Conservation (phyloP, 1,140 invertebrate genomes). For the Tetraneura akinire region DNA sequence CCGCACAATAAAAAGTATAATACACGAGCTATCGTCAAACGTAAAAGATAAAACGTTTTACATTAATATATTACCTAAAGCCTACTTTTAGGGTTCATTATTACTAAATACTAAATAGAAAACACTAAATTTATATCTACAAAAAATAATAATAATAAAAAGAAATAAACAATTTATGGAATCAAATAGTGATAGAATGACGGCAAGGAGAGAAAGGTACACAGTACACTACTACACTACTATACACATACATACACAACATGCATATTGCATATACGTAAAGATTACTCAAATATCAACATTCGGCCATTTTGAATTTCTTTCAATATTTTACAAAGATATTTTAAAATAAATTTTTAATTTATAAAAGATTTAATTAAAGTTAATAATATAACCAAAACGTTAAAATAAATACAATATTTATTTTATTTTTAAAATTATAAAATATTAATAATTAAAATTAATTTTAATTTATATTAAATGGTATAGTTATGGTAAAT, state of each 20-base stretch:
- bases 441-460: neutral
- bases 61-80: neutral
- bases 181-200: conserved; percentile 19
- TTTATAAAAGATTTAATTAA: neutral
- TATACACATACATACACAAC: neutral
- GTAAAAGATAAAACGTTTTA: neutral
- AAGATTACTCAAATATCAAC: conserved; percentile 48
- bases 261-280: conserved; percentile 1
- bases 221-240: neutral
- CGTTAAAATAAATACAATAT: neutral
- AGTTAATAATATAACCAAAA: neutral
- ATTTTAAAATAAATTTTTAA: neutral
- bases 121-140: too few species aligned
- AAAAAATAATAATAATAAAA: conserved; percentile 21
- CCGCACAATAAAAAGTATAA: neutral
- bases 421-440: neutral
- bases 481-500: neutral
- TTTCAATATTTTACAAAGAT: conserved; percentile 32
- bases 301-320: conserved; percentile 50
- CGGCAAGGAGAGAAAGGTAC: neutral
- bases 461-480: neutral
- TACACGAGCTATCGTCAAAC: neutral
- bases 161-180: neutral
- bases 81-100: neutral
- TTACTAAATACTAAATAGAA: neutral